Percentiles rank a stretch among this genome's conserved stretches.
Conservation (phyloP, 1,140 invertebrate species). For the Teleogryllus occipitalis region DNA sequence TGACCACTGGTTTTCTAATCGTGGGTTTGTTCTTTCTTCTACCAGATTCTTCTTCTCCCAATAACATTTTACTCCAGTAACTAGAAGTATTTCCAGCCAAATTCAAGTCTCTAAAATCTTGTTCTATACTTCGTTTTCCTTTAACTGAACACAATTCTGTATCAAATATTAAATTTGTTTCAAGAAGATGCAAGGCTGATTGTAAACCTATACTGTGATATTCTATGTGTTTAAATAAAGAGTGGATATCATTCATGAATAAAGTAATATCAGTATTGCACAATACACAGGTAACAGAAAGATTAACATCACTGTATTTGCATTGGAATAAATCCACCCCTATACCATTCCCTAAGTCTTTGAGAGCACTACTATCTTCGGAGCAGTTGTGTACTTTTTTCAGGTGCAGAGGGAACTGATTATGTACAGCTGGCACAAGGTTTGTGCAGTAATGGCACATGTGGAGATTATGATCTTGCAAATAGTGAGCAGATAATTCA, state of each 20-base stretch:
- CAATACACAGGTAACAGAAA: conserved; percentile 19
- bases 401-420: conserved; percentile 12
- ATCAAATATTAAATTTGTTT: conserved; percentile 7
- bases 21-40: neutral
- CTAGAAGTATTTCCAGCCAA: neutral
- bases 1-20: neutral
- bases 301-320: conserved; percentile 4
- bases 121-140: neutral
- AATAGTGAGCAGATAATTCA: conserved; percentile 20
- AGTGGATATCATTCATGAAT: conserved; percentile 18
- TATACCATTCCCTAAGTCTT: neutral
- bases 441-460: conserved; percentile 20
- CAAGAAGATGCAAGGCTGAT: conserved; percentile 15
- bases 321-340: conserved; percentile 15
- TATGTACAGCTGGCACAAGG: conserved; percentile 12
- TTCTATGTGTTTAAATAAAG: conserved; percentile 22
- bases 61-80: neutral
- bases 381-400: conserved; percentile 14
- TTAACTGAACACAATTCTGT: neutral
- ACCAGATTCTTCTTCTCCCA: neutral
- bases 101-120: neutral
- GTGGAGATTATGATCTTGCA: conserved; percentile 15
- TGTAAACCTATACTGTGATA: conserved; percentile 21
- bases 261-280: conserved; percentile 21
- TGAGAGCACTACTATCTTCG: conserved; percentile 7